Conservation (phyloP, 2,888 invertebrate species). For the Agelastica alni region DNA sequence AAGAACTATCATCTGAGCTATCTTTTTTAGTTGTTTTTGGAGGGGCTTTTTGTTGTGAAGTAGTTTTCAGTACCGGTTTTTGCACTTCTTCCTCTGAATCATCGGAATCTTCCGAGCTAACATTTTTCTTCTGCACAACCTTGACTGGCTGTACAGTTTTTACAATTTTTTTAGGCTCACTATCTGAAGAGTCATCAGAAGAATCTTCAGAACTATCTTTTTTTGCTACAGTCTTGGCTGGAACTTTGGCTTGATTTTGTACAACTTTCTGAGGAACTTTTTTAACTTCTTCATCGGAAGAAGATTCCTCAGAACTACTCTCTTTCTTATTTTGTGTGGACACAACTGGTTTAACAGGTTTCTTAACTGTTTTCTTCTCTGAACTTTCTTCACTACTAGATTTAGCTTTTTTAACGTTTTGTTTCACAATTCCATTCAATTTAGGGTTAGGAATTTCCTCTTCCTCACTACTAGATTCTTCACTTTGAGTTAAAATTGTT, state of each 20-base stretch:
- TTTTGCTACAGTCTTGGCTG: conserved; percentile 22
- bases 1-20: conserved; percentile 46
- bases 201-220: conserved; percentile 36
- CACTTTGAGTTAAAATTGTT: conserved; percentile 34
- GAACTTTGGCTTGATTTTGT: conserved; percentile 33
- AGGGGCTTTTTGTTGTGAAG: conserved; percentile 17
- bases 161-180: conserved; percentile 20
- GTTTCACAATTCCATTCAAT: not conserved
- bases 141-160: conserved; percentile 34
- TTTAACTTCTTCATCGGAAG: not conserved
- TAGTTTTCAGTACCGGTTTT: conserved; percentile 23
- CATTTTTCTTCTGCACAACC: conserved; percentile 30
- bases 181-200: conserved; percentile 33
- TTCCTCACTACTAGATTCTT: conserved; percentile 38
- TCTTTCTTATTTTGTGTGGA: conserved; percentile 20
- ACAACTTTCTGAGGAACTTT: conserved; percentile 28
- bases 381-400: conserved; percentile 25
- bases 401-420: not conserved
- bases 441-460: conserved; percentile 18
- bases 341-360: conserved; percentile 24
- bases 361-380: conserved; percentile 13
- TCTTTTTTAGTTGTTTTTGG: conserved; percentile 16
- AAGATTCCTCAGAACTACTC: conserved; percentile 18
- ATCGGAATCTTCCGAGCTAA: conserved; percentile 44
- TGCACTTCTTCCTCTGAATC: conserved; percentile 44